phyloP scores from a whole-genome alignment of 2,888 invertebrate genomes.

The Andrena flavipes region DNA sequence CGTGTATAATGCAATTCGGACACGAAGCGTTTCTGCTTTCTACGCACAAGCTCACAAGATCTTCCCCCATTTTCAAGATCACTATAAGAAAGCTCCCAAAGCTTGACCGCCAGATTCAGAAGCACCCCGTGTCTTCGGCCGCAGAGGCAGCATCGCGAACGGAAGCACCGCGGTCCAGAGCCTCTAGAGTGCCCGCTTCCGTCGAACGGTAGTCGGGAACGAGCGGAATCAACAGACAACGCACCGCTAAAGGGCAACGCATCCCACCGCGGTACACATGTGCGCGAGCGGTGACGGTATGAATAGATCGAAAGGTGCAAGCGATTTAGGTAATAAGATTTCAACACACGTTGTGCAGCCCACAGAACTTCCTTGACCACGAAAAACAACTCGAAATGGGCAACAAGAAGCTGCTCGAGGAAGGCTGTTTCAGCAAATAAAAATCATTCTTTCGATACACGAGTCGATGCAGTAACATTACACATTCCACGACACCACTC shows the following conservation, averaged over 20 bases:
- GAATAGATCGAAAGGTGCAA: no score
- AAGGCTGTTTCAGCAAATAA: constrained; percentile 67
- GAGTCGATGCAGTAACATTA: constrained; percentile 74
- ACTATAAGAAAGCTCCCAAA: no score
- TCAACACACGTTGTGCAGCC: constrained; percentile 66
- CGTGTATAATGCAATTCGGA: no score
- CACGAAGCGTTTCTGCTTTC: no score
- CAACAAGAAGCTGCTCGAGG: constrained; percentile 66
- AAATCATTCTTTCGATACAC: constrained; percentile 67
- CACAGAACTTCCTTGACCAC: constrained; percentile 67
- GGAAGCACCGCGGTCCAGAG: neutral
- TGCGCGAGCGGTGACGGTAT: no score
- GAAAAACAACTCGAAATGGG: constrained; percentile 66
- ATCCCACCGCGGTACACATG: no score
- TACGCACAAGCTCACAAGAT: no score
- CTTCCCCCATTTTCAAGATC: no score
- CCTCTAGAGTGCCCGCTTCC: neutral
- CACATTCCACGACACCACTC: constrained; percentile 84
- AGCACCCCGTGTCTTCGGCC: no score
- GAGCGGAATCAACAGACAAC: constrained; percentile 27
- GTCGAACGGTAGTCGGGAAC: neutral
- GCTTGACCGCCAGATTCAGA: no score
- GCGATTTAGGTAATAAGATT: constrained; percentile 51
- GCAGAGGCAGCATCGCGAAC: neutral
- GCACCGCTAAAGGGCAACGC: neutral